Evolutionary conservation across 2,888 invertebrate species (phyloP).

Genomic region (Meghimatium bilineatum): DNA sequence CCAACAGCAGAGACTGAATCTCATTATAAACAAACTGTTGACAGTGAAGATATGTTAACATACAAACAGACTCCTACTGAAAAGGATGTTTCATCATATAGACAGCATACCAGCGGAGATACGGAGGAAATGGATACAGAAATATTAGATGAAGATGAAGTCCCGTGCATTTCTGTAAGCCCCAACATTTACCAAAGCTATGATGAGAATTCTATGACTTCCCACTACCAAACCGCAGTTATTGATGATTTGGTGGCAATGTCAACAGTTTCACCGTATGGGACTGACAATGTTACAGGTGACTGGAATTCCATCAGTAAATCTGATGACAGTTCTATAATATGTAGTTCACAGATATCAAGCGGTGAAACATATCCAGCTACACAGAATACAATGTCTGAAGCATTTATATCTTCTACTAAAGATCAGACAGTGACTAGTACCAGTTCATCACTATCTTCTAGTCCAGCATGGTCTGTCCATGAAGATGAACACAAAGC

Average conservation of each 20-base stretch:
- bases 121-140: constrained; percentile 32
- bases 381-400: constrained; percentile 20
- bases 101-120: constrained; percentile 13
- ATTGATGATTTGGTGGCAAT: neutral
- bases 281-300: neutral
- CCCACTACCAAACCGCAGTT: constrained; percentile 11
- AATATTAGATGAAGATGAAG: constrained; percentile 22
- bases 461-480: neutral
- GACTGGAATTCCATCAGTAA: neutral
- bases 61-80: neutral
- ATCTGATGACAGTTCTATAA: neutral
- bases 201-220: constrained; percentile 20
- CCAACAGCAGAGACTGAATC: neutral
- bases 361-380: neutral
- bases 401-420: neutral
- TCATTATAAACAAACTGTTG: constrained; percentile 10
- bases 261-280: neutral
- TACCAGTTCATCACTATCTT: neutral
- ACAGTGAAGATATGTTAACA: constrained; percentile 1
- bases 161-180: neutral
- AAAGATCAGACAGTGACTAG: neutral
- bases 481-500: constrained; percentile 30
- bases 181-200: constrained; percentile 37
- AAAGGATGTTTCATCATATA: constrained; percentile 30
- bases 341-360: neutral